phyloP scores from a whole-genome alignment of 1,140 invertebrate species.

The Trachelipus rathkii region DNA sequence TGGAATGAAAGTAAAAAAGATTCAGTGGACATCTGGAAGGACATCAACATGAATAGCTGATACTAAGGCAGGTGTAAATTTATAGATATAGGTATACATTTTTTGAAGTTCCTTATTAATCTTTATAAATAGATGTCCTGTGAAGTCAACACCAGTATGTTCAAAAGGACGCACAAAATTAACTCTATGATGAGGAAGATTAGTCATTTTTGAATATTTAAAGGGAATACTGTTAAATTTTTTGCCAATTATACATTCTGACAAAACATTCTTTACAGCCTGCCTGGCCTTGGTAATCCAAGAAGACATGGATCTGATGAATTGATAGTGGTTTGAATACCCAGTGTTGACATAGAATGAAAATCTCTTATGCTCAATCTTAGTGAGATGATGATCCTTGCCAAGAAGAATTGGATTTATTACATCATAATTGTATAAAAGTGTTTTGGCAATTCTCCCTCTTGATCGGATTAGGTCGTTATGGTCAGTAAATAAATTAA shows the following conservation, averaged over 20 bases:
- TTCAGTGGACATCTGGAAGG: background rate
- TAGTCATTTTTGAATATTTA: background rate
- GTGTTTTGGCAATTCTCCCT: too few relatives aligned
- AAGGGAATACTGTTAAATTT: background rate
- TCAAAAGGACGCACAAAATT: conserved; percentile 11
- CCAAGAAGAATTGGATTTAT: background rate
- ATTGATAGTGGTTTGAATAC: conserved; percentile 11
- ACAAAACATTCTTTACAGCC: background rate
- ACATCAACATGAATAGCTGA: background rate
- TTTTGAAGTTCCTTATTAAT: too few relatives aligned
- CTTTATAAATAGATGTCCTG: background rate
- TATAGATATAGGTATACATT: background rate
- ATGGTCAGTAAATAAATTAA: too few relatives aligned
- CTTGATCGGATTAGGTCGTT: too few relatives aligned
- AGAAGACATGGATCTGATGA: background rate
- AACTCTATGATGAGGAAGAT: background rate
- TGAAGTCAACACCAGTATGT: background rate
- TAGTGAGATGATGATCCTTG: background rate
- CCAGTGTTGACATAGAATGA: background rate
- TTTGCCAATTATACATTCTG: background rate
- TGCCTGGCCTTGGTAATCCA: background rate
- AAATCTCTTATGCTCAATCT: background rate
- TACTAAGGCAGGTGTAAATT: background rate
- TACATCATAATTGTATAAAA: background rate
- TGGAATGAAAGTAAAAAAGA: conserved; percentile 1